A percentile compares a stretch with the other conserved stretches of the same genome.
Evolutionary conservation across 2,113 vertebrate species (phyloP).

Genomic region (Hyla sarda): DNA sequence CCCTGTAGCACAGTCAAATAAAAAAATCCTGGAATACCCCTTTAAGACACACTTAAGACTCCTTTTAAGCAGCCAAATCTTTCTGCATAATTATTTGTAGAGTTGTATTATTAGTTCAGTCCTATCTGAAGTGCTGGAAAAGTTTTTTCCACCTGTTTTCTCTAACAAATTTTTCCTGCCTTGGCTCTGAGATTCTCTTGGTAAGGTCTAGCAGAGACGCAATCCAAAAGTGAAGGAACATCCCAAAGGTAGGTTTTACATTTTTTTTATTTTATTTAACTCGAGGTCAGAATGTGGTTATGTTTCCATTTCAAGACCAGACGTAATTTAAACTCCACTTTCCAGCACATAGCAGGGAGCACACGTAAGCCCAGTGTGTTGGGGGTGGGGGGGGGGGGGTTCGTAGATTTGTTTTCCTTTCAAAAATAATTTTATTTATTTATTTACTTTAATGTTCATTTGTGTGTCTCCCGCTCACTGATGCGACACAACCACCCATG

Average conservation of each 20-base stretch:
- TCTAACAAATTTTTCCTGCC: background rate
- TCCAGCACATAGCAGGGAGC: background rate
- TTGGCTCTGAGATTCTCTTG: background rate
- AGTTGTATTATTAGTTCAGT: background rate
- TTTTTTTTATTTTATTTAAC: background rate
- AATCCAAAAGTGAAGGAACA: background rate
- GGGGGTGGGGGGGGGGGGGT: too few relatives aligned
- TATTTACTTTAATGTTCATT: background rate
- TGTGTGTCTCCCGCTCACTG: background rate
- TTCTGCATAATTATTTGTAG: background rate
- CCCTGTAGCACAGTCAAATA: too few relatives aligned
- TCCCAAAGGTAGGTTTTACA: background rate
- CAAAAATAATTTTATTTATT: constrained; percentile 11
- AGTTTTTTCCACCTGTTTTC: background rate
- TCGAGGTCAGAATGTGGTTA: constrained; percentile 44
- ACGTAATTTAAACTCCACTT: background rate
- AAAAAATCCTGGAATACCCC: too few relatives aligned
- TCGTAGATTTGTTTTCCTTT: background rate
- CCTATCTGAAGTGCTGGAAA: background rate
- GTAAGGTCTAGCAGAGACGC: background rate
- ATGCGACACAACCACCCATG: constrained; percentile 61
- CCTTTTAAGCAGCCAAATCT: too few relatives aligned
- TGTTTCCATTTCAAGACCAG: constrained; percentile 14
- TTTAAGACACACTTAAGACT: too few relatives aligned
- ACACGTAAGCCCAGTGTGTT: background rate